Conservation (phyloP, 1,140 invertebrate genomes). For the Aricia agestis region DNA sequence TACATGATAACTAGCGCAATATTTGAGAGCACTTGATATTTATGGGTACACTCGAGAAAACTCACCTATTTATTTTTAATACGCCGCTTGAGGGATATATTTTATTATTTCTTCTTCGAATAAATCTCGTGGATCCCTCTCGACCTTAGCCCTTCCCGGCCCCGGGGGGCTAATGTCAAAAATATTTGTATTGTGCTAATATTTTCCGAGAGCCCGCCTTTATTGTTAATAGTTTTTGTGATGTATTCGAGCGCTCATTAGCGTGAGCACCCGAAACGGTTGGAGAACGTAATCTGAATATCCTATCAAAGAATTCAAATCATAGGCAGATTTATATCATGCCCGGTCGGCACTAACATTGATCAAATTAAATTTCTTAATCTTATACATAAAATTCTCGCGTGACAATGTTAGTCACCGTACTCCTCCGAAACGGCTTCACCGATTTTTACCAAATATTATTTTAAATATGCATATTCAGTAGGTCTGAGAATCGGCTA, state of each 20-base stretch:
- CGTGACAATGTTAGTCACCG: no score
- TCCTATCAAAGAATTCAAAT: no score
- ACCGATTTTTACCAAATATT: no score
- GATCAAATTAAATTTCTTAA: no score
- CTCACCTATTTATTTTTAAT: slow-evolving; percentile 3
- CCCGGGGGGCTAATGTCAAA: not conserved
- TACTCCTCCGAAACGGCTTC: no score
- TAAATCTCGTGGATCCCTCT: slow-evolving; percentile 2
- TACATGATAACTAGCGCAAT: not conserved
- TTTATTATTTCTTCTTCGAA: not conserved
- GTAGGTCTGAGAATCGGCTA: no score
- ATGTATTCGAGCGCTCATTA: not conserved
- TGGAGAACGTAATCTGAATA: no score
- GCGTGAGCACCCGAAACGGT: not conserved
- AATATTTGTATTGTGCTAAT: slow-evolving; percentile 3
- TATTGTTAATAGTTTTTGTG: slow-evolving; percentile 1
- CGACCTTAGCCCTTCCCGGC: not conserved
- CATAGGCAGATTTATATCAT: no score
- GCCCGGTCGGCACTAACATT: no score
- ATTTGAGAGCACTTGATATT: slow-evolving; percentile 1
- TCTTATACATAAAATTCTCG: no score
- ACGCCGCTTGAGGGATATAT: not conserved
- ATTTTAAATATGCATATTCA: no score
- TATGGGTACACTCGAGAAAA: not conserved
- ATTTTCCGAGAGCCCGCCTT: not conserved